A percentile compares a stretch with the other conserved stretches of the same genome.
Evolutionary conservation across 2,797 vertebrate genomes (phyloP).

Genomic region (Artibeus jamaicensis): DNA sequence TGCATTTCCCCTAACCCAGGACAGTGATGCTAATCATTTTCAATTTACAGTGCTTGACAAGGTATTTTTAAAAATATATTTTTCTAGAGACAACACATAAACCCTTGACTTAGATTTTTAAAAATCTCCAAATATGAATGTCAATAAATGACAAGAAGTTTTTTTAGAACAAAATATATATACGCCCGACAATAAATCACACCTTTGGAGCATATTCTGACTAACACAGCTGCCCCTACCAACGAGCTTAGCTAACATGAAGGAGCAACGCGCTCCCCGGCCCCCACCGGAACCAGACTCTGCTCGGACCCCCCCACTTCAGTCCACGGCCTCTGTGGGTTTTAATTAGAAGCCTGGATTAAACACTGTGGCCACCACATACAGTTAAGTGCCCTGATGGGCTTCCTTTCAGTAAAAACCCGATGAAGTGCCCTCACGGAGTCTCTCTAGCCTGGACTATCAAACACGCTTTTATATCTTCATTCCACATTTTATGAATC

Average conservation of each 20-base stretch:
- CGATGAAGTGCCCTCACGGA: not conserved
- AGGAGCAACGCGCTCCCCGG: not conserved
- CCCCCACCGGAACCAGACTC: not conserved
- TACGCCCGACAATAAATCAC: not conserved
- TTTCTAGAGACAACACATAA: not conserved
- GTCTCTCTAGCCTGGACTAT: not conserved
- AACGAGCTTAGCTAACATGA: not conserved
- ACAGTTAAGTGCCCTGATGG: not conserved
- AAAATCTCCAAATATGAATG: conserved; percentile 56
- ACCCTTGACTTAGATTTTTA: not conserved
- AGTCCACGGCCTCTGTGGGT: not conserved
- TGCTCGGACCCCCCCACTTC: not conserved
- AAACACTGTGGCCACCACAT: not conserved
- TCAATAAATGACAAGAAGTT: not conserved
- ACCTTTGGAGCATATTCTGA: not conserved
- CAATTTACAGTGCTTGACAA: not conserved
- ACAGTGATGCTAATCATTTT: not conserved
- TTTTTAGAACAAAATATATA: not conserved
- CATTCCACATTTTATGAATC: not conserved
- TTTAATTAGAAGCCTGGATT: conserved; percentile 45
- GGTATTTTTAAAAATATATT: not conserved
- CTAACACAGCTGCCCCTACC: fast-evolving
- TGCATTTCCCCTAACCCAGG: not conserved
- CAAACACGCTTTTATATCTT: not conserved
- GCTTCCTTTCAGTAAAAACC: not conserved